Base-by-base conservation (phyloP, 2,797 vertebrate genomes). In the Graptemys geographica region DNA sequence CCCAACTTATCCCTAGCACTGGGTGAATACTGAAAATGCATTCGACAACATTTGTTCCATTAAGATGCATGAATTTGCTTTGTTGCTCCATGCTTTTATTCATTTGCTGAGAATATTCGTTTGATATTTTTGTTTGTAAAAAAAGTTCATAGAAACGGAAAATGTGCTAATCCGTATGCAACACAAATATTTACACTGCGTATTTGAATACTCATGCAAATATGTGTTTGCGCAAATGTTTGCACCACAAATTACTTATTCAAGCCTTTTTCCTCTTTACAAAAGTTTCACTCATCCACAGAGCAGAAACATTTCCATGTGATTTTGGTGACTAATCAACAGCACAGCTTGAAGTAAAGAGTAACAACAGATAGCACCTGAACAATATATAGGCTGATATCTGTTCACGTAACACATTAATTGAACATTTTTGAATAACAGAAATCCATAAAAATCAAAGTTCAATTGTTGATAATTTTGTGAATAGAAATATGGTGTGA, bases 401-500 rank as follows among this genome's bases (percentile, higher is more conserved):
- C n/a, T 69, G 65, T n/a, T 65, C 86, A n/a, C 69, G 2, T 87
- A 72, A 28, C 88, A 59, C 52, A 90, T 37, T 87, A 72, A 37
- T 89, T 74, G 90, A 23, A 47, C n/a, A 5, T 83, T 81, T 85
- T 23, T 84, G 81, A 89, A 57, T 78, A 94, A 2, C 27, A 91
- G 65, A 57, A 80, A 74, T 65, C 56, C 84, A 5, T 13, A 41
- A 90, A 74, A 72, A 59, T 31, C 81, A 0, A 0, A 82, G 65
- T 65, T 62, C 12, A 25, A 57, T 49, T 78, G 65, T 84, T 96
- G 59, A n/a, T 92, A 90, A 78, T 90, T 96, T 83, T 84, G 47
- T 27, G 47, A 91, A 78, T 28, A 74, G 41, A 89, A 96, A 97
- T 89, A 94, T 56, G 88, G 81, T 28, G 41, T 72, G 86, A 82